Base-by-base conservation (phyloP, 1,140 invertebrate species). In the Pseudomyrmex concolor region DNA sequence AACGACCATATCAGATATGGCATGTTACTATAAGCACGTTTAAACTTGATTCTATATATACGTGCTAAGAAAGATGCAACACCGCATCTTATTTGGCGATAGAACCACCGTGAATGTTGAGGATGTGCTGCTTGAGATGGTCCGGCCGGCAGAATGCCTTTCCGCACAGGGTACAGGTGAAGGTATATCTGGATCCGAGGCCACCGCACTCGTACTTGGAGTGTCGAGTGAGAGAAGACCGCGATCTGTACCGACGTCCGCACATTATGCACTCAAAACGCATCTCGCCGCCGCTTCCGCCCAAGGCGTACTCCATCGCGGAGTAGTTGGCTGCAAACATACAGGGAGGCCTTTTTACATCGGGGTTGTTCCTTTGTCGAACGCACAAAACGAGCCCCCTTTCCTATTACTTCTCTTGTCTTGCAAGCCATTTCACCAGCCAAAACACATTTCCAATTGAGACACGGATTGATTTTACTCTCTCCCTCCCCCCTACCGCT, bases 191-290 rank as follows among this genome's bases (percentile, higher is more conserved):
- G 55, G 93, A 94, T 9, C 94, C 94, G 34, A 94, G 91, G 45
- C 93, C 91, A 50, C 93, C 93, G 87, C 94, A 95, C 80, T 95
- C 94, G 88, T 94, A 94, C 67, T 94, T 93, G 73, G 94, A 94
- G 90, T 95, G 94, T 74, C 95, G 86, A 13, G 93, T 95, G 45
- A 95, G 90, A 22, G 93, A 94, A 2, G 93, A 94, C 10, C 94
- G 90, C 19, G 93, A 94, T 73, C 94, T 91, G 90, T 94, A 94
- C 73, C 92, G 92, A 60, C 94, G 92, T 85, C 94, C 94, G 82
- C 95, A 95, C 92, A 94, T 94, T 78, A 94, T 93, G 89, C 95
- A 95, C 55, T 91, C 92, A 92, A 92, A 94, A 83, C 90, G 89
- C 81, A 92, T 89, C 67, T 94, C 92, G 66, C 89, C 89, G 80